Conservation (phyloP, 2,113 vertebrate genomes). For the Chauna torquata region DNA sequence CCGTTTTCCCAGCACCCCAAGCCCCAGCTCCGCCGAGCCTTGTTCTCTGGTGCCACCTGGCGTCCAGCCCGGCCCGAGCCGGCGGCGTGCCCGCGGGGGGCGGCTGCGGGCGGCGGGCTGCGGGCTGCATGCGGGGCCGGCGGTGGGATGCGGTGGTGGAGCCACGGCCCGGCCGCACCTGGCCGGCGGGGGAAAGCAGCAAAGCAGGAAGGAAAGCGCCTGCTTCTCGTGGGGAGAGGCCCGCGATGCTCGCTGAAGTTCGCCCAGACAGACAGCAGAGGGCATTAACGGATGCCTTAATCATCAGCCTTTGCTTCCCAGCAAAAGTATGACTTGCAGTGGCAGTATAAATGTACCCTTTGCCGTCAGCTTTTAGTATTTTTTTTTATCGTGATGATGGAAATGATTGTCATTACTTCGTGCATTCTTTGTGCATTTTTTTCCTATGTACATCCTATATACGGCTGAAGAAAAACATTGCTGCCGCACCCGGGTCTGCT, state of each 20-base stretch:
- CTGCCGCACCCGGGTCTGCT: neutral
- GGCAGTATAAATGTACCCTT: neutral
- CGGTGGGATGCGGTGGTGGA: too few relatives aligned
- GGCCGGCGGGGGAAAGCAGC: neutral
- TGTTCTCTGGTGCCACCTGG: constrained; percentile 73
- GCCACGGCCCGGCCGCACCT: neutral
- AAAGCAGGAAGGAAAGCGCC: rapidly evolving
- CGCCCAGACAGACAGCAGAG: constrained; percentile 63
- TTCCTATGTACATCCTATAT: neutral
- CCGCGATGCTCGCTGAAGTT: neutral
- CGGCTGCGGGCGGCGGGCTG: too few relatives aligned
- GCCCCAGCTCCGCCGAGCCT: neutral
- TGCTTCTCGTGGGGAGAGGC: too few relatives aligned
- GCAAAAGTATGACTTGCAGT: neutral
- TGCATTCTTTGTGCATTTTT: rapidly evolving
- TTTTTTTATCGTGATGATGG: too few relatives aligned
- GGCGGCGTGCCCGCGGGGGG: too few relatives aligned
- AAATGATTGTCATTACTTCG: neutral
- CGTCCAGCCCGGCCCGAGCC: neutral
- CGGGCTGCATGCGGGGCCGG: too few relatives aligned
- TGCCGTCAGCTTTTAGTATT: rapidly evolving
- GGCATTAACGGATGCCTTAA: constrained; percentile 56
- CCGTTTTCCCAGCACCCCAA: neutral
- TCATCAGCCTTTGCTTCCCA: neutral
- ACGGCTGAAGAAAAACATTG: neutral